Base-by-base conservation (phyloP, 2,113 vertebrate species). In the Dicerorhinus sumatrensis region DNA sequence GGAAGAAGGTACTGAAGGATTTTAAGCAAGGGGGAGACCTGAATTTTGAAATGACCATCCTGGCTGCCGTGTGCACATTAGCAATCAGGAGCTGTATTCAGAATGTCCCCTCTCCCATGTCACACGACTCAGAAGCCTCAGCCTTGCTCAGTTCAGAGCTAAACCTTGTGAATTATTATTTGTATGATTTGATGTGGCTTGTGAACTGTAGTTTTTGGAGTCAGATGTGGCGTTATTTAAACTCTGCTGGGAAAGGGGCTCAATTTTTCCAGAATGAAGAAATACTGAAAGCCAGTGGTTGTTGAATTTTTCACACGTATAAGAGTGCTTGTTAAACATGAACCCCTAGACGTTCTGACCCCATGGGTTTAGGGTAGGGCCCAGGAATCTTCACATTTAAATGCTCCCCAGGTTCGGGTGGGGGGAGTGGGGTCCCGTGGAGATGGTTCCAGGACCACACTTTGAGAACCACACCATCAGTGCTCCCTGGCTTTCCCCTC, bases 41-140 rank as follows among this genome's bases (percentile, higher is more conserved):
- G 12, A 29, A 0, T 27, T 51, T 70, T 42, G 33, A 75, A 83
- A 31, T 10, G 20, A 14, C 6, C 21, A 1, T 12, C 60, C 81
- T 31, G 69, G 48, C 9, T 56, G 39, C 62, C 16, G 0, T 0
- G 20, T 13, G 14, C 62, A n/a, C 14, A 46, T 39, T 14, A 13
- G 27, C 82, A 16, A 17, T 4, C 8, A 25, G 69, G 70, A 46
- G 8, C n/a, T 42, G 18, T 13, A 0, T 25, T 14, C 39, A 13
- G 13, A 62, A 10, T 65, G 23, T 39, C 73, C 27, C 77, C 17
- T 21, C 10, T 39, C 13, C 20, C 33, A 0, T 5, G 4, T 4
- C 1, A 2, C 27, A 31, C 0, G 1, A 39, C 51, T n/a, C 5
- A 14, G 6, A 69, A 63, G 29, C n/a, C 62, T 51, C 3, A 0